Base-by-base conservation (phyloP, 1,140 invertebrate genomes). In the Nasonia giraulti region DNA sequence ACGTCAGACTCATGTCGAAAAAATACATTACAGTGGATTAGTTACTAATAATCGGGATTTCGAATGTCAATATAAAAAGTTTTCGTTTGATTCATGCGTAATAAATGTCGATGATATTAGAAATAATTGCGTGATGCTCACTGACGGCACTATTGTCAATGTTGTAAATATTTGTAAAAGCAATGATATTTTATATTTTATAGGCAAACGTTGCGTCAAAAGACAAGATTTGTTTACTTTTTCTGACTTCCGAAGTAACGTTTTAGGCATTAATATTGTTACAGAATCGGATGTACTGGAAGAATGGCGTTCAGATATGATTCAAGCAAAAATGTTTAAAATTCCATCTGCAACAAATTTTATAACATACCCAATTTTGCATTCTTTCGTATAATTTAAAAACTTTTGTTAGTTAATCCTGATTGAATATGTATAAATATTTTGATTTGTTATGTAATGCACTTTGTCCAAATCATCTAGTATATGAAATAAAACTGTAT, bases 301-400 rank as follows among this genome's bases (percentile, higher is more conserved):
- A 76, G 74, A 47, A n/a, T 76, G 74, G 74, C 74, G 37, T 76
- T 76, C 37, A n/a, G 27, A 47, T 47, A 50, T 11, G 44, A 76
- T 76, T 20, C n/a, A 47, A 47, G 37, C 74, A n/a, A 76, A 76
- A 76, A 23, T 76, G 1, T 50, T 76, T n/a, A 76, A 76, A 23
- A 47, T 76, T 20, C 74, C 12, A 8, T 17, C 37, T 12, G 47
- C 37, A 47, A 17, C 20, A 76, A 47, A 20, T 14, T 74, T 37
- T n/a, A n/a, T 37, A 20, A n/a, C 14, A 74, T 33, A 20, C 20
- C 71, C 71, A 14, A 37, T 74, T 14, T 33, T 74, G 1, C 71
- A 74, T 20, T 33, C 71, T 14, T 20, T 62, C 10, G 55, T 37
- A 37, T 37, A 37, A 37, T 37, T 37, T 37, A 37, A 37, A 37